These are phyloP conservation scores for Sphaerodactylus townsendi DNA, from an alignment of 2,113 vertebrate genomes.

Conservation along the genomic window DNA sequence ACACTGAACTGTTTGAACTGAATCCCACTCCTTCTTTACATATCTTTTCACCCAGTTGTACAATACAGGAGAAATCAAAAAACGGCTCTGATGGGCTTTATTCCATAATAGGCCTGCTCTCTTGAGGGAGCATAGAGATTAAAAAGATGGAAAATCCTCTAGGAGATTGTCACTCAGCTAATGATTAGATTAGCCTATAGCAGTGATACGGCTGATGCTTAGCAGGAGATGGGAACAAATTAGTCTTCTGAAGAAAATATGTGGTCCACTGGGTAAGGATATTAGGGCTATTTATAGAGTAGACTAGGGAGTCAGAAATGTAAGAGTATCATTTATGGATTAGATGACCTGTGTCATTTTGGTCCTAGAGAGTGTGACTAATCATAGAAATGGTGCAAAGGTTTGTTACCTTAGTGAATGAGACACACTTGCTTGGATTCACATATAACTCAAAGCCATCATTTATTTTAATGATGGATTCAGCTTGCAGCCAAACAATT, in stretches of 20 bases:
- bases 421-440: background rate
- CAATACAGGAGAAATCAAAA: background rate
- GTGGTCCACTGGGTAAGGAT: slow-evolving; percentile 64
- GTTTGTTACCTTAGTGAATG: background rate
- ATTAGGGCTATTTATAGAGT: slow-evolving; percentile 62
- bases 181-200: slow-evolving; percentile 62
- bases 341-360: slow-evolving; percentile 27
- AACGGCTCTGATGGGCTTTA: slow-evolving; percentile 31
- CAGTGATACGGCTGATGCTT: slow-evolving; percentile 64
- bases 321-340: slow-evolving; percentile 45
- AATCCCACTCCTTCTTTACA: accelerated
- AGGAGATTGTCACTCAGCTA: slow-evolving; percentile 68
- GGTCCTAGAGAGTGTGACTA: slow-evolving; percentile 43
- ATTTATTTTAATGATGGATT: too few relatives aligned
- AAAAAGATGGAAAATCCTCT: slow-evolving; percentile 66
- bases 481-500: too few relatives aligned
- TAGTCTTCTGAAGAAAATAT: slow-evolving; percentile 64
- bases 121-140: slow-evolving; percentile 54
- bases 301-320: slow-evolving; percentile 40
- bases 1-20: accelerated
- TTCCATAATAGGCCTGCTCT: slow-evolving; percentile 26
- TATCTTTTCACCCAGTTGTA: background rate
- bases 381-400: background rate
- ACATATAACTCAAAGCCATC: too few relatives aligned
- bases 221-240: slow-evolving; percentile 71